Percentiles rank a stretch among this genome's conserved stretches.
phyloP scores from a whole-genome alignment of 2,113 vertebrate genomes.

The Corydoras maculifer region DNA sequence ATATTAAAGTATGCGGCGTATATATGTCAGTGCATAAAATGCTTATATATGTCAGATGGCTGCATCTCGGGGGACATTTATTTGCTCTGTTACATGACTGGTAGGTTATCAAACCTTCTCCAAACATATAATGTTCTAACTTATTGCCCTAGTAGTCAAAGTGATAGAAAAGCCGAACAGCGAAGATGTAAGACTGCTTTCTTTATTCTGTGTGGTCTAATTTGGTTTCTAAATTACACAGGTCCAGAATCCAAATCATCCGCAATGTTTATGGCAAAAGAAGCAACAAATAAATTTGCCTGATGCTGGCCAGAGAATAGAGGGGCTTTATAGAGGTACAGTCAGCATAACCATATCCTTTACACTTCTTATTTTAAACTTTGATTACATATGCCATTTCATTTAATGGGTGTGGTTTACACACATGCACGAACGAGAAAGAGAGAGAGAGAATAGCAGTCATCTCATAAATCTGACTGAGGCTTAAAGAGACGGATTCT shows the following conservation, averaged over 20 bases:
- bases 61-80: too few species aligned
- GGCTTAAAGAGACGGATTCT: conserved; percentile 40
- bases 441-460: conserved; percentile 37
- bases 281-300: conserved; percentile 36
- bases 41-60: too few species aligned
- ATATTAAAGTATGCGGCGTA: too few species aligned
- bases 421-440: conserved; percentile 27
- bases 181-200: conserved; percentile 10
- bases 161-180: not conserved
- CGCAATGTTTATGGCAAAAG: conserved; percentile 34
- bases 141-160: not conserved
- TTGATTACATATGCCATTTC: conserved; percentile 49
- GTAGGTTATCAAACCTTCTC: too few species aligned
- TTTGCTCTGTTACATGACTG: too few species aligned
- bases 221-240: conserved; percentile 45
- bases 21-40: too few species aligned
- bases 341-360: conserved; percentile 50
- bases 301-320: conserved; percentile 51
- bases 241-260: conserved; percentile 39
- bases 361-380: conserved; percentile 44
- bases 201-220: conserved; percentile 45
- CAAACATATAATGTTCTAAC: not conserved
- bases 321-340: conserved; percentile 33
- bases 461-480: conserved; percentile 50
- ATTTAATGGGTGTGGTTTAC: conserved; percentile 52